Conservation (phyloP, 1,140 invertebrate species). For the Hylyphantes graminicola region DNA sequence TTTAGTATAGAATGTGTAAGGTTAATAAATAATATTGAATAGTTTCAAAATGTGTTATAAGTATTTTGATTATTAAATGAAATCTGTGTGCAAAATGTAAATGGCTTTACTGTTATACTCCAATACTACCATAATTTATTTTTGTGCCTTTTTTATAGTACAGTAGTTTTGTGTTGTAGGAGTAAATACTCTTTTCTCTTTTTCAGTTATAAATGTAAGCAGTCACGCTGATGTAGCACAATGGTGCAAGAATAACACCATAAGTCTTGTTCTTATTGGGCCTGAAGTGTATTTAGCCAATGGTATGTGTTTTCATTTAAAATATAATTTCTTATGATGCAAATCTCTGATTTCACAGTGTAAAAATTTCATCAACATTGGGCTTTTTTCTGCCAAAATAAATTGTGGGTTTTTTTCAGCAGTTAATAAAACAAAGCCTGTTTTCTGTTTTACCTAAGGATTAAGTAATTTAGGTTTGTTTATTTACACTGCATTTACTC, state of each 20-base stretch:
- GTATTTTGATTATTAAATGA: neutral
- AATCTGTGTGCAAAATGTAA: neutral
- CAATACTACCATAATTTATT: conserved; percentile 67
- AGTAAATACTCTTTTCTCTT: neutral
- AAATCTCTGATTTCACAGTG: too few species aligned
- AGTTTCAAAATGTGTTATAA: neutral
- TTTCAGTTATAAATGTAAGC: conserved; percentile 68
- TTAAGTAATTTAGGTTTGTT: too few species aligned
- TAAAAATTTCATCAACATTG: too few species aligned
- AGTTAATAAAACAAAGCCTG: neutral
- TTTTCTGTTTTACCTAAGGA: too few species aligned
- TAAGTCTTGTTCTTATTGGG: conserved; percentile 87
- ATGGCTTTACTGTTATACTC: too few species aligned
- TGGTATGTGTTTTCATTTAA: conserved; percentile 67
- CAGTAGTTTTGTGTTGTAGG: neutral
- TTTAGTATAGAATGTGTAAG: too few species aligned
- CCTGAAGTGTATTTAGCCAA: conserved; percentile 94
- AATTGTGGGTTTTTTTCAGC: conserved; percentile 17
- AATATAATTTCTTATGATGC: neutral
- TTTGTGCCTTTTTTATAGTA: conserved; percentile 7
- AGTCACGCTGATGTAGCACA: conserved; percentile 72
- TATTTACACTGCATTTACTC: too few species aligned
- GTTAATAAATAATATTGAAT: too few species aligned
- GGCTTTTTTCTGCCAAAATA: too few species aligned
- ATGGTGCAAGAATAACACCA: conserved; percentile 80